Base-by-base conservation (phyloP, 2,113 vertebrate species). In the Eptatretus burgeri region DNA sequence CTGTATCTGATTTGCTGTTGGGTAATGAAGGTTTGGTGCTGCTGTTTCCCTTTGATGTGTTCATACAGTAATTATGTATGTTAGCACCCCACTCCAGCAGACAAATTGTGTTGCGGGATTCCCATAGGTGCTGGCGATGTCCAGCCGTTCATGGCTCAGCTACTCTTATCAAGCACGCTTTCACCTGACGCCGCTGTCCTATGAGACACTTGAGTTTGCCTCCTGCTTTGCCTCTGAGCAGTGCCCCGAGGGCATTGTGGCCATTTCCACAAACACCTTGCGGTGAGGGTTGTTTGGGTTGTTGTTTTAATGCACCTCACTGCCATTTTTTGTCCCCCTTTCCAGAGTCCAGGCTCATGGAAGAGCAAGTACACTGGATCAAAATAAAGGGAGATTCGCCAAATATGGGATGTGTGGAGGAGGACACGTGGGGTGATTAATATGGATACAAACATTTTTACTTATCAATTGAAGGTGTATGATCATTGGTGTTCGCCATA, bases 111-210 rank as follows among this genome's bases (percentile, higher is more conserved):
- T 41, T 41, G 27, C 27, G 27, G 27, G 27, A 41, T 41, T 41
- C 27, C 27, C 27, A 41, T 41, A 96, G 91, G 91, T 98, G 50
- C 70, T 98, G 75, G 91, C 91, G 20, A 98, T 98, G 91, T 98
- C 89, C 5, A 98, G 91, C 56, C 83, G 87, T 16, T 98, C 91
- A 1, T 98, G 91, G 91, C 76, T 98, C 64, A 96, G 89, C 69
- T 98, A 98, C 66, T 94, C 86, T 1, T 98, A 98, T 66, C 91
- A 98, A 68, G 93, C 89, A 2, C 85, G 87, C 13, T 98, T 95
- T 74, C 91, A 95, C 69, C 72, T 98, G 66, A 98, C 87, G 1
- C 89, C 91, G 0, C 69, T 98, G 49, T 98, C 91, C 1, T 98
- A 98, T 0, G 91, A 98, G 70, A 94, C 91, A 0, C 74, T 98